Evolutionary conservation across 1,140 invertebrate species (phyloP), one percentile per base, ranked within the genome.

Genomic region (Mya arenaria): DNA sequence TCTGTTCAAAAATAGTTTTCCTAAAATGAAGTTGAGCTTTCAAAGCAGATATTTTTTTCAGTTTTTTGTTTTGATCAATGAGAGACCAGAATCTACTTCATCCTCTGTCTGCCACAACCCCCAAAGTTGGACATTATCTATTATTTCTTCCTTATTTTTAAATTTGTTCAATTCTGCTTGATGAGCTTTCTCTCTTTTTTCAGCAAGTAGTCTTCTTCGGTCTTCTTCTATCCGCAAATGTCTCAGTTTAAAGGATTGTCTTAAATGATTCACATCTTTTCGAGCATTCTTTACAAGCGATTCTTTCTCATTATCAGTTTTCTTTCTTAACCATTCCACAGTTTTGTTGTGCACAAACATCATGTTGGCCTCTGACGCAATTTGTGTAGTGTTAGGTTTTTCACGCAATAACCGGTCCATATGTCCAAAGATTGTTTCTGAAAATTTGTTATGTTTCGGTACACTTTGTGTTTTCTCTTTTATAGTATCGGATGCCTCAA

Each of bases 321-420:
- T 63, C 0, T 34, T 23, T 23, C 19, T 34, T n/a, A 75, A n/a
- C 37, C 73, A 44, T 8, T 41, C 23, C 0, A 0, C 6, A 4
- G 58, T 75, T 34, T 62, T 75, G n/a, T 65, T 75, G 25, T 75
- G 55, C 1, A 75, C 30, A 75, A 75, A 44, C 58, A n/a, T n/a
- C n/a, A 75, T 75, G 17, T 75, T 62, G 37, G 73, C 73, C 44
- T 75, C 73, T n/a, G 34, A 63, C 5, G 73, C 39, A 2, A 75
- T 32, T 44, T 25, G 19, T 41, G 37, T 32, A 4, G 25, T 63
- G 25, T 75, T 75, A 0, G 73, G 73, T 4, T 65, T 75, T 23
- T 62, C 56, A 0, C 60, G 23, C 60, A 75, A 32, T 44, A 75
- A 32, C 28, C 58, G 23, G 36, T 63, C 72, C 56, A 75, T 41